Evolutionary conservation across 2,113 vertebrate species (phyloP), one percentile per base, ranked within the genome.

Genomic region (Sprattus sprattus): DNA sequence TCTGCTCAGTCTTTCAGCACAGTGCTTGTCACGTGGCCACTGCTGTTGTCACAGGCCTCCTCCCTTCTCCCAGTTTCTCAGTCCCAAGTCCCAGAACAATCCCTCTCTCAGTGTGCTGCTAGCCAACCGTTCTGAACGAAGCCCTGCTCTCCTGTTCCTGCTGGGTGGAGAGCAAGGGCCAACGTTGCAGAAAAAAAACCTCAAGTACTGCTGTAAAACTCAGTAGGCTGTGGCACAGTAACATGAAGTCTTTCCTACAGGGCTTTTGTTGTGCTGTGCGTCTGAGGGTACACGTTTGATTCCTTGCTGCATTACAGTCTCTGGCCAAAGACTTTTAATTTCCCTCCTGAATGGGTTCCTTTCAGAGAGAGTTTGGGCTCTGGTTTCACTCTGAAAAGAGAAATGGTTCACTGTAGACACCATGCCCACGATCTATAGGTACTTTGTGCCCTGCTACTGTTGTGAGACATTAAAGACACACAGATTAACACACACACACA

Each of bases 211-310:
- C 71, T 78, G 71, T 39, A 78, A 39, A 32, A 3, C 71, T 78
- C 71, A 78, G 71, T 32, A 78, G 25, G 71, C 71, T 9, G 20
- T 78, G 71, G 32, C 71, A 78, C 28, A 1, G 71, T 32, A 78
- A 78, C 71, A 78, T 32, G 71, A 78, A 32, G 71, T 32, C 71
- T 78, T 78, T 28, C 71, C 71, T 39, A 78, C 71, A 78, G 71
- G 28, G 71, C 71, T 18, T 78, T 78, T 78, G 71, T 78, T 39
- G 71, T 39, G 71, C 71, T 78, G 71, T 78, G 71, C 4, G 64
- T 28, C 71, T 78, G 28, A 13, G 28, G 28, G 71, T 78, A 11
- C 71, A 32, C 11, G 10, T 39, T 78, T 78, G 71, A 78, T 39
- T 78, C 71, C 71, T 67, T 32, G 39, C 71, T 78, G 71, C 32